These are phyloP conservation scores for Vipera ursinii DNA, from an alignment of 2,797 vertebrate genomes.

Conservation along the genomic window DNA sequence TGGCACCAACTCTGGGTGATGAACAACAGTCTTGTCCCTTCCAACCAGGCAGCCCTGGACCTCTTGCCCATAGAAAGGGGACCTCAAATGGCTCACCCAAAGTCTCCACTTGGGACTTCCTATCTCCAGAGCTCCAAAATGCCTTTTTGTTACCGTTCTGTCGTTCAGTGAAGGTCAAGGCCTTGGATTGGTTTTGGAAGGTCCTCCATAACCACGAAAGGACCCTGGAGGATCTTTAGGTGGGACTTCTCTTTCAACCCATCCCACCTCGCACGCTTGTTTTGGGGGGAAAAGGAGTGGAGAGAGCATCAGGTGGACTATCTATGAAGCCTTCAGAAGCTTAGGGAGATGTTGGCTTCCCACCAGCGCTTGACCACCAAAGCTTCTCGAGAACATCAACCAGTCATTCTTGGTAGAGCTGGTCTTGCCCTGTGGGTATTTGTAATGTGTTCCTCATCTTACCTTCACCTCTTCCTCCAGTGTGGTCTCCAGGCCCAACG, in stretches of 20 bases:
- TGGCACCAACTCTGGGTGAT: background rate
- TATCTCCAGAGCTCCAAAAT: background rate
- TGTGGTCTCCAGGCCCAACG: slow-evolving; percentile 72
- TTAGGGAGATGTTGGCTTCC: background rate
- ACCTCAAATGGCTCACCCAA: background rate
- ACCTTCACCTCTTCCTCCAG: slow-evolving; percentile 79
- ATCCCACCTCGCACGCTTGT: background rate
- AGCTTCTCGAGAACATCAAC: too few species aligned
- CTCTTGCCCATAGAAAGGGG: background rate
- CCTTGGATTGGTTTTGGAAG: background rate
- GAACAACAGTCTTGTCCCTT: background rate
- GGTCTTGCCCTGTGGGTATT: too few species aligned
- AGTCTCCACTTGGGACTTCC: background rate
- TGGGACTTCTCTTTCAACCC: background rate
- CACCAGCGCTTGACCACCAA: background rate
- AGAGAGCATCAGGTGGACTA: background rate
- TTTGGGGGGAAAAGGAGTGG: background rate
- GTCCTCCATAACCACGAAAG: background rate
- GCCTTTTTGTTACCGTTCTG: too few species aligned
- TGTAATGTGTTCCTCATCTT: background rate
- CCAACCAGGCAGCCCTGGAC: background rate
- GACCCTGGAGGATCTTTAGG: background rate
- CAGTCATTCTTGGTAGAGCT: too few species aligned
- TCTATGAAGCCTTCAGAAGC: background rate
- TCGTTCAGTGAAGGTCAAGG: background rate